Conservation (phyloP, 2,113 vertebrate genomes). For the Festucalex cinctus region DNA sequence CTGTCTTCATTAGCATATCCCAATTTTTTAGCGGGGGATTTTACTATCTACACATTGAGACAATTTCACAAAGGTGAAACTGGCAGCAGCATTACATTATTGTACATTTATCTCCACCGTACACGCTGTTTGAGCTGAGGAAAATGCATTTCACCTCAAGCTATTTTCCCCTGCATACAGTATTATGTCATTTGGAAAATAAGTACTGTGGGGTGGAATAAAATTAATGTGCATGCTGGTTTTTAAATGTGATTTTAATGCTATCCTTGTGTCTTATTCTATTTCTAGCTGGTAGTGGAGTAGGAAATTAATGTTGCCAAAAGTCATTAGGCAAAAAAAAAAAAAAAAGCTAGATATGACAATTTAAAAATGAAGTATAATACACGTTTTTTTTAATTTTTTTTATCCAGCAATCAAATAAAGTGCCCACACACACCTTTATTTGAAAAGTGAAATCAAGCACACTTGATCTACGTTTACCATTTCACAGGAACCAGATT, state of each 20-base stretch:
- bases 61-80: background rate
- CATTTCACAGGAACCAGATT: constrained; percentile 16
- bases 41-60: background rate
- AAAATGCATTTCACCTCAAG: background rate
- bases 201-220: background rate
- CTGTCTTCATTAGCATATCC: background rate
- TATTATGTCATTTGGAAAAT: background rate
- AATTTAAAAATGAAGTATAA: background rate
- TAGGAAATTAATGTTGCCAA: background rate
- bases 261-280: background rate
- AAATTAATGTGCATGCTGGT: background rate
- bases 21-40: no score
- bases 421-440: background rate
- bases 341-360: background rate
- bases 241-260: background rate
- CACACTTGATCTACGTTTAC: constrained; percentile 22
- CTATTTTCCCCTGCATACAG: background rate
- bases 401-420: background rate
- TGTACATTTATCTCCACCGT: background rate
- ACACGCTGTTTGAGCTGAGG: background rate
- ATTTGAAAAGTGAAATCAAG: constrained; percentile 5
- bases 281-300: background rate
- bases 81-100: background rate
- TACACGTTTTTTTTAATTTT: no score
- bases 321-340: background rate